Evolutionary conservation across 1,140 invertebrate species (phyloP).

Genomic region (Apis dorsata): DNA sequence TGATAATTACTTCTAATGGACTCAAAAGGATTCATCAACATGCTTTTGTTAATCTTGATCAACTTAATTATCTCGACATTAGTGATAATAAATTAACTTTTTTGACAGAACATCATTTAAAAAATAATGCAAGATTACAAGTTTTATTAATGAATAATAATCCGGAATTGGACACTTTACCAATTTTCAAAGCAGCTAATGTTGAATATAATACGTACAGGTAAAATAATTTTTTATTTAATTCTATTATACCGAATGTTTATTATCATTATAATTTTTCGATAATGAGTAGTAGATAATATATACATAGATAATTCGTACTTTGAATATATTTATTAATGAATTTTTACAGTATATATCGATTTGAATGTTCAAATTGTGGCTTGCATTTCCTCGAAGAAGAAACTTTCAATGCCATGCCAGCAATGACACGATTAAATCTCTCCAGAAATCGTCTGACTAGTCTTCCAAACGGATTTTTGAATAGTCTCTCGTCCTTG

Average conservation of each 20-base stretch:
- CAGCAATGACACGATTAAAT: conserved; percentile 83
- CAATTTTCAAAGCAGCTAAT: conserved; percentile 75
- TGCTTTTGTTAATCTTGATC: conserved; percentile 83
- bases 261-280: background rate
- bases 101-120: conserved; percentile 84
- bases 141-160: conserved; percentile 85
- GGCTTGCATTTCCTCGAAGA: conserved; percentile 82
- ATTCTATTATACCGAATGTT: background rate
- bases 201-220: conserved; percentile 71
- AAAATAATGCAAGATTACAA: conserved; percentile 84
- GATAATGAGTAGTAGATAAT: background rate
- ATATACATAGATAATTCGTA: no score
- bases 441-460: conserved; percentile 81
- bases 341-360: conserved; percentile 80
- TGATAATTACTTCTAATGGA: conserved; percentile 83
- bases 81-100: conserved; percentile 85
- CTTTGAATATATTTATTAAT: background rate
- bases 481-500: conserved; percentile 81
- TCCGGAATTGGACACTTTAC: conserved; percentile 82
- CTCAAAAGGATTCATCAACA: conserved; percentile 84
- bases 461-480: conserved; percentile 73
- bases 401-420: conserved; percentile 84
- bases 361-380: conserved; percentile 85
- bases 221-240: conserved; percentile 46
- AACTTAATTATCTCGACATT: conserved; percentile 84